phyloP scores from a whole-genome alignment of 2,888 invertebrate species.

The Stenurella melanura region DNA sequence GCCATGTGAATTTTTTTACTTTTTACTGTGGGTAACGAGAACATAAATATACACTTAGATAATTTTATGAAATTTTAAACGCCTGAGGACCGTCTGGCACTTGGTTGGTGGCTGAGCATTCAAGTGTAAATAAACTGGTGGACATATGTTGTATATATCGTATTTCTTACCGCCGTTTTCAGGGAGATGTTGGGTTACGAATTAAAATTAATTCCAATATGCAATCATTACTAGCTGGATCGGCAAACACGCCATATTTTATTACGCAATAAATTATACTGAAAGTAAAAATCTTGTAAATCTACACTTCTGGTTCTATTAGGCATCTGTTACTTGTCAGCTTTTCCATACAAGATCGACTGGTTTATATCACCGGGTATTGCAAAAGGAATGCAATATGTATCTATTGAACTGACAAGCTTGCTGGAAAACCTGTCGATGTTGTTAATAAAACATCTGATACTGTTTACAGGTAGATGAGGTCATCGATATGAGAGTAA shows the following conservation, averaged over 20 bases:
- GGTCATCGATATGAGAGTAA: no score
- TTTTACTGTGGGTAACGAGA: neutral
- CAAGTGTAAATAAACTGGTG: slow-evolving; percentile 56
- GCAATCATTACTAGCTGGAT: neutral
- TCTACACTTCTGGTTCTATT: no score
- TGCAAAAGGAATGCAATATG: no score
- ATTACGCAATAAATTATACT: neutral
- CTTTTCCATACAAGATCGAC: no score
- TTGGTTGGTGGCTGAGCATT: slow-evolving; percentile 47
- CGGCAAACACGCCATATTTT: neutral
- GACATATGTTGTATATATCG: slow-evolving; percentile 54
- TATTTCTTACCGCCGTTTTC: slow-evolving; percentile 50
- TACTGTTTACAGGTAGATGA: no score
- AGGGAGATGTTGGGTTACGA: slow-evolving; percentile 14
- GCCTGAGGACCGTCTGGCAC: slow-evolving; percentile 49
- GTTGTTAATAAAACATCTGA: no score
- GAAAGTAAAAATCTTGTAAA: neutral
- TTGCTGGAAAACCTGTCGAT: no score
- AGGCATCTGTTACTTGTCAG: no score
- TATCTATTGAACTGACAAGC: no score
- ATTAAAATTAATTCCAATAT: neutral
- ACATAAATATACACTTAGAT: slow-evolving; percentile 31
- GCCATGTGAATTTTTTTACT: slow-evolving; percentile 26
- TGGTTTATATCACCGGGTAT: no score
- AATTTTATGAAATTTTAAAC: slow-evolving; percentile 43